phyloP scores from a whole-genome alignment of 2,888 invertebrate species.

The Hirtodrosophila duncani region DNA sequence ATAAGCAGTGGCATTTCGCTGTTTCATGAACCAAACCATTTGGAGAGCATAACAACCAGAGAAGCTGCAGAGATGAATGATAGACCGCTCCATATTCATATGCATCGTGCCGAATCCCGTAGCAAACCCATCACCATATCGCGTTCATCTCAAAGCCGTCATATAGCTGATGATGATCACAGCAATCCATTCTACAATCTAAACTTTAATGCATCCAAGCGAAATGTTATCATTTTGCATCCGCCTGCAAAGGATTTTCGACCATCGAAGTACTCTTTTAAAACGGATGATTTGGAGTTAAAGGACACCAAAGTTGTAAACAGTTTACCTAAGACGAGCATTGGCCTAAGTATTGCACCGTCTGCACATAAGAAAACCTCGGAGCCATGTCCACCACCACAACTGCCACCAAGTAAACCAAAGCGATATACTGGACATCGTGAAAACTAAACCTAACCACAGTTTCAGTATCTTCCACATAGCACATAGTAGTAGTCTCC shows the following conservation, averaged over 20 bases:
- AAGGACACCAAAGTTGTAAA: background rate
- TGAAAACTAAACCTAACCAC: conserved; percentile 18
- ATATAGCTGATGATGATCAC: too few relatives aligned
- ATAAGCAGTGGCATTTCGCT: too few relatives aligned
- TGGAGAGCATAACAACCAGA: background rate
- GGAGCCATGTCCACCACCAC: too few relatives aligned
- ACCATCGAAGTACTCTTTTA: conserved; percentile 41
- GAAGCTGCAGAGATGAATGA: background rate
- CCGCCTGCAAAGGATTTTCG: conserved; percentile 37
- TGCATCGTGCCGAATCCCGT: too few relatives aligned
- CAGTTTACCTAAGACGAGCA: background rate
- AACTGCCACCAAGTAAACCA: conserved; percentile 19
- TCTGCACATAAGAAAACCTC: too few relatives aligned
- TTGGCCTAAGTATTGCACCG: too few relatives aligned
- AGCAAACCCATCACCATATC: too few relatives aligned
- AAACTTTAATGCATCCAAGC: conserved; percentile 9
- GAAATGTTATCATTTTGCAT: conserved; percentile 37
- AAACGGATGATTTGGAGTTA: conserved; percentile 1
- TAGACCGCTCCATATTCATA: too few relatives aligned
- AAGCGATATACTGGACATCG: background rate
- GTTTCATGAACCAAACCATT: too few relatives aligned
- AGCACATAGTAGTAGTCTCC: background rate
- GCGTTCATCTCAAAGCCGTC: too few relatives aligned
- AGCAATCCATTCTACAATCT: conserved; percentile 24
- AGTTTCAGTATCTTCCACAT: conserved; percentile 28